Conservation (phyloP, 1,140 invertebrate genomes). For the Sycophila sp. region DNA sequence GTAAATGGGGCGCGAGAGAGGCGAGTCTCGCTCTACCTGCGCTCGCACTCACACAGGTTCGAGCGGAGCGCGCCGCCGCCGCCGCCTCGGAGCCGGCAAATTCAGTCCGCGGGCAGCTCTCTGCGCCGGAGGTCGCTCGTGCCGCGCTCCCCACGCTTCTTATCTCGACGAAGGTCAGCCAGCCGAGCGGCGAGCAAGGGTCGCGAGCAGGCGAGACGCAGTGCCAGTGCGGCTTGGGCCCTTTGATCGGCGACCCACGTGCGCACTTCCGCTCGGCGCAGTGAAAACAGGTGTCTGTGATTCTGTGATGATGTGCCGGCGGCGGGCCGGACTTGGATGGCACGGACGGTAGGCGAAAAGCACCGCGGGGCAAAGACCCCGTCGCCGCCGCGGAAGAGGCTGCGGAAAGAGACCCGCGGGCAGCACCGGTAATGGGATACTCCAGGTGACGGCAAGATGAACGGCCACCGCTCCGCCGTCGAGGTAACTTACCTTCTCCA, state of each 20-base stretch:
- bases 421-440: constrained; percentile 57
- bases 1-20: constrained; percentile 32
- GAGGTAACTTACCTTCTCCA: too few relatives aligned
- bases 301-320: background rate
- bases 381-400: constrained; percentile 33
- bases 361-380: constrained; percentile 28
- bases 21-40: constrained; percentile 49
- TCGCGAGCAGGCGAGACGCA: background rate
- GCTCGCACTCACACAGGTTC: constrained; percentile 23
- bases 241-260: constrained; percentile 20
- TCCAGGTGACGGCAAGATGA: constrained; percentile 61
- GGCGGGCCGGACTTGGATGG: too few relatives aligned
- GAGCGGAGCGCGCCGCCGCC: constrained; percentile 4
- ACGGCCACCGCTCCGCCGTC: constrained; percentile 57
- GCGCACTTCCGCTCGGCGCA: constrained; percentile 14
- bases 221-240: too few relatives aligned
- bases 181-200: too few relatives aligned
- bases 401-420: constrained; percentile 25
- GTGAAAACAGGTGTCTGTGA: background rate
- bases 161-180: background rate
- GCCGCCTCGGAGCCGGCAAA: constrained; percentile 44
- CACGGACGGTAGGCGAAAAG: background rate
- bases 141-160: background rate
- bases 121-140: constrained; percentile 54
- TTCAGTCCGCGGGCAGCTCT: constrained; percentile 62